Evolutionary conservation across 1,140 invertebrate genomes (phyloP).

Genomic region (Sycobia sp.): DNA sequence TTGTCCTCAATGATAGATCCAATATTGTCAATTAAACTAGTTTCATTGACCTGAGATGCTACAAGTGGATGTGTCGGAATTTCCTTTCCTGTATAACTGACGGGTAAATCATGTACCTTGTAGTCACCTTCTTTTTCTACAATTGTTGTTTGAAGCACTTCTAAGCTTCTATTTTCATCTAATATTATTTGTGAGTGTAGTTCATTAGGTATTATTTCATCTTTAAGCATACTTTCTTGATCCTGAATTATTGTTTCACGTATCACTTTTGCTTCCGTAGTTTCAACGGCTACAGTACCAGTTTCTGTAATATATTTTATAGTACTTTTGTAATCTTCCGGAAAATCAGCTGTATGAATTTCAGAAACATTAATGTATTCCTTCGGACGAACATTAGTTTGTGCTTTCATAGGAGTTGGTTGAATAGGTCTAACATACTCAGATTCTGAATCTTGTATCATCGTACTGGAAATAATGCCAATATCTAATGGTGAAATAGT

Average conservation of each 20-base stretch:
- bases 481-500: slow-evolving; percentile 64
- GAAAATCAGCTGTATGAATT: slow-evolving; percentile 63
- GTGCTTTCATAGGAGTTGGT: slow-evolving; percentile 60
- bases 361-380: slow-evolving; percentile 65
- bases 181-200: slow-evolving; percentile 53
- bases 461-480: slow-evolving; percentile 60
- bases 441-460: slow-evolving; percentile 67
- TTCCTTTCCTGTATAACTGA: slow-evolving; percentile 63
- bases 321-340: slow-evolving; percentile 60
- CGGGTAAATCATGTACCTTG: slow-evolving; percentile 60
- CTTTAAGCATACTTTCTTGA: slow-evolving; percentile 58
- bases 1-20: slow-evolving; percentile 55
- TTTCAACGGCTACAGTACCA: slow-evolving; percentile 58
- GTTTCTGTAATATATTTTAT: slow-evolving; percentile 65
- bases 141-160: slow-evolving; percentile 61
- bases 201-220: slow-evolving; percentile 48
- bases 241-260: slow-evolving; percentile 63
- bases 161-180: slow-evolving; percentile 59
- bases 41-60: slow-evolving; percentile 68
- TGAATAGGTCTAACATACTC: slow-evolving; percentile 54
- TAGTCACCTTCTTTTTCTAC: slow-evolving; percentile 66
- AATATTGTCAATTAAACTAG: slow-evolving; percentile 60
- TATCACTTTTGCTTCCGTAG: slow-evolving; percentile 66
- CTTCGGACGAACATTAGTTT: slow-evolving; percentile 59
- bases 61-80: slow-evolving; percentile 62